A percentile compares a stretch with the other conserved stretches of the same genome.
Evolutionary conservation across 2,797 vertebrate genomes (phyloP).

Genomic region (Crossoptilon crossoptilon): DNA sequence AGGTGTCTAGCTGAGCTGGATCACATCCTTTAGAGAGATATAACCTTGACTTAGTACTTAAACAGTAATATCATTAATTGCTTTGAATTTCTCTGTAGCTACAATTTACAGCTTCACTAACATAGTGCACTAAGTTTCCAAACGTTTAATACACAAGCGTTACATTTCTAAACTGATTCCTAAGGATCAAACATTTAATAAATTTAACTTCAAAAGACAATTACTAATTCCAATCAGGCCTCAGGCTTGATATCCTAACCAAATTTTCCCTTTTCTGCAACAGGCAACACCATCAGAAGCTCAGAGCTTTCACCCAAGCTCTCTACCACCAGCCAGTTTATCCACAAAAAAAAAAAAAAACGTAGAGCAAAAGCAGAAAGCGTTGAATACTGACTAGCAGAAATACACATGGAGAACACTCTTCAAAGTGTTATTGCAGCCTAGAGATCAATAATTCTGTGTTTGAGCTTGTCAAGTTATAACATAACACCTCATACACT

Average conservation of each 20-base stretch:
- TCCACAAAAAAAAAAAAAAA: neutral
- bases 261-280: neutral
- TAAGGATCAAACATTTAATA: neutral
- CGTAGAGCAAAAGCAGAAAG: neutral
- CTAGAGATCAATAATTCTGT: neutral
- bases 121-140: neutral
- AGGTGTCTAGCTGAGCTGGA: neutral
- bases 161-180: neutral
- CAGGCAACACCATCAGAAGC: accelerated
- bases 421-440: neutral
- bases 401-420: neutral
- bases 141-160: accelerated
- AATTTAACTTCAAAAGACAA: neutral
- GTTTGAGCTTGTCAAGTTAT: neutral
- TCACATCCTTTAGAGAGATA: neutral
- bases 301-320: neutral
- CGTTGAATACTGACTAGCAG: neutral
- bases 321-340: neutral
- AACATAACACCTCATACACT: neutral
- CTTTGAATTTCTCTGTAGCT: neutral
- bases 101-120: neutral
- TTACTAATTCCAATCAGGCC: neutral
- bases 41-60: neutral
- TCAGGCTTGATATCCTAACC: neutral
- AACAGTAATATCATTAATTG: neutral